These are phyloP conservation scores for Silurus aristotelis DNA, from an alignment of 2,797 vertebrate species.

Conservation along the genomic window DNA sequence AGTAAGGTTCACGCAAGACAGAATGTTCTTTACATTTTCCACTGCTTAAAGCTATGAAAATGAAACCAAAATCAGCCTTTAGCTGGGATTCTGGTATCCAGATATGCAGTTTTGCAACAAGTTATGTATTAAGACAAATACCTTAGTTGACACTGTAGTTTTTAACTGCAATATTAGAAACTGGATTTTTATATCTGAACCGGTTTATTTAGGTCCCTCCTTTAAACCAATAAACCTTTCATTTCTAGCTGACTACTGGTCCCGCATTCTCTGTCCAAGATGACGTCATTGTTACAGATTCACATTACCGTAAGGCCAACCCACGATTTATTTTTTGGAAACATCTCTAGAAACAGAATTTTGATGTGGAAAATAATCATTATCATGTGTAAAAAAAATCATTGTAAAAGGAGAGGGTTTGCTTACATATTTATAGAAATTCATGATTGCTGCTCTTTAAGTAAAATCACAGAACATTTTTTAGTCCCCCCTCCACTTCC, in stretches of 20 bases:
- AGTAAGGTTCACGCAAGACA: background rate
- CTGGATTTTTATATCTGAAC: background rate
- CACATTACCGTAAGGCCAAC: background rate
- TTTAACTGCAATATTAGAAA: background rate
- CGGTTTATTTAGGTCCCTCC: background rate
- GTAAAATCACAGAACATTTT: background rate
- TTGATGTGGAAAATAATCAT: background rate
- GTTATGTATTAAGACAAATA: conserved; percentile 85
- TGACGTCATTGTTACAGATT: background rate
- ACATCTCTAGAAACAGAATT: background rate
- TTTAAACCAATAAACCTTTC: background rate
- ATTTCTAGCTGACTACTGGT: background rate
- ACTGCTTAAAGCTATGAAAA: background rate
- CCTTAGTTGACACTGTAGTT: conserved; percentile 54
- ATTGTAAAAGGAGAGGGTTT: background rate
- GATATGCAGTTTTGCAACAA: background rate
- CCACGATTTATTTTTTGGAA: background rate
- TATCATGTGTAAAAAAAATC: background rate
- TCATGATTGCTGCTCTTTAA: background rate
- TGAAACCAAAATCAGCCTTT: background rate
- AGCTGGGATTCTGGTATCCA: background rate
- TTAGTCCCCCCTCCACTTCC: background rate
- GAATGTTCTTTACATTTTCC: background rate
- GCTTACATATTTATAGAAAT: background rate
- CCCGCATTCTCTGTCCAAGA: background rate